phyloP scores from a whole-genome alignment of 2,888 invertebrate genomes.

The Tridacna crocea region DNA sequence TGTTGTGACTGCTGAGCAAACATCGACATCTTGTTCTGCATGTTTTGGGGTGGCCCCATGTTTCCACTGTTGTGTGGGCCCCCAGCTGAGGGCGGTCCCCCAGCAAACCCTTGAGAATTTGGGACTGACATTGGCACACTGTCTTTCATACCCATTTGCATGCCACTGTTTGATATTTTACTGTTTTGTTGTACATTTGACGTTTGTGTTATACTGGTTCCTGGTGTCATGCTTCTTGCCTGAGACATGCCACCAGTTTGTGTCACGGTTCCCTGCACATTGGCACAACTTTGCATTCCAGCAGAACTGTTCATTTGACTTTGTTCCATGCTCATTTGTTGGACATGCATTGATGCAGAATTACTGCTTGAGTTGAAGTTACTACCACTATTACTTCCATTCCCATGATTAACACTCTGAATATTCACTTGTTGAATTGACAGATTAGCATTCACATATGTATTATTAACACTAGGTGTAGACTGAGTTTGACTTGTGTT shows the following conservation, averaged over 20 bases:
- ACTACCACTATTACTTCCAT: conserved; percentile 39
- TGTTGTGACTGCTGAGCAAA: conserved; percentile 56
- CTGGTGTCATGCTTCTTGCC: conserved; percentile 59
- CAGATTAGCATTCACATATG: conserved; percentile 85
- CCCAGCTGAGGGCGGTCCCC: conserved; percentile 8
- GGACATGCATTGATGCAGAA: conserved; percentile 77
- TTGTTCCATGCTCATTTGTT: conserved; percentile 78
- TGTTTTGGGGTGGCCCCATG: conserved; percentile 52
- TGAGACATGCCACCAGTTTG: conserved; percentile 63
- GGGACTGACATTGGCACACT: conserved; percentile 33
- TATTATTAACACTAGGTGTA: conserved; percentile 85
- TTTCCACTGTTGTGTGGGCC: conserved; percentile 14
- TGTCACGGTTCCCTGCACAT: conserved; percentile 44
- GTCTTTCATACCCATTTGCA: conserved; percentile 28
- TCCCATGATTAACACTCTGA: conserved; percentile 82
- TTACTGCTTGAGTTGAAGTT: conserved; percentile 24
- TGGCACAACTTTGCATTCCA: conserved; percentile 50
- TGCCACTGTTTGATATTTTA: conserved; percentile 29
- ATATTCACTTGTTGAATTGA: conserved; percentile 86
- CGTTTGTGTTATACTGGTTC: conserved; percentile 48
- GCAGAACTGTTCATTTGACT: conserved; percentile 59
- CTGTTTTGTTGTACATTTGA: conserved; percentile 38
- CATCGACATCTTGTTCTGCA: conserved; percentile 56
- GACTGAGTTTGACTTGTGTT: conserved; percentile 66
- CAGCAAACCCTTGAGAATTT: conserved; percentile 30